Base-by-base conservation (phyloP, 2,797 vertebrate genomes). In the Gymnocypris eckloni region DNA sequence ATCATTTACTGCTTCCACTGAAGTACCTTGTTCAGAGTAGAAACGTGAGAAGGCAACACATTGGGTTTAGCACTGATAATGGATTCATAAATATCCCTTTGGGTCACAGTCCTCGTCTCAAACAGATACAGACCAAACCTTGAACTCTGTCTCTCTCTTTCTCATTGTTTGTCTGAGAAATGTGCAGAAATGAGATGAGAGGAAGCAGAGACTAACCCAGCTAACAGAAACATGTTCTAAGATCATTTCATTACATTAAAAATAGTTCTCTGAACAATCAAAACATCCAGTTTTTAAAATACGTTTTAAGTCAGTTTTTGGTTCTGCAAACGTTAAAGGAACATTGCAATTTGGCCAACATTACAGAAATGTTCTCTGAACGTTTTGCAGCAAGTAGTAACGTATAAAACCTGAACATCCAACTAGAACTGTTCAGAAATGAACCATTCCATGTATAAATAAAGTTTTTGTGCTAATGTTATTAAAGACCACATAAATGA, bases 51-150 rank as follows among this genome's bases (percentile, higher is more conserved):
- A 92, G 84, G 88, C 91, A 92, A 90, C 87, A 88, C 79, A 79
- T 89, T 91, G 86, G 85, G 89, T 86, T 86, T 70, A 92, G 90
- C 89, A 91, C 85, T 90, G 92, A 95, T 94, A 93, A 92, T 50
- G 81, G 87, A 87, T 91, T 89, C 89, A 89, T 94, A 94, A 95
- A 93, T 90, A 92, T 93, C 94, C 93, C 92, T 95, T 93, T 91
- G 91, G 91, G 92, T 92, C 91, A 90, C 76, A 88, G 90, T 90
- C 87, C 86, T 89, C 88, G 12, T 56, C 82, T 48, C 72, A 81
- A 89, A 89, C 88, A 89, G 86, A 93, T 82, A 41, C 50, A 59
- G 81, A 76, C 33, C 37, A 56, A 90, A 84, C 89, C 73, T 81
- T 80, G 77, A 84, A 80, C 76, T 43, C 52, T 86, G 41, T 66